Evolutionary conservation across 2,113 vertebrate species (phyloP).

Genomic region (Tautogolabrus adspersus): DNA sequence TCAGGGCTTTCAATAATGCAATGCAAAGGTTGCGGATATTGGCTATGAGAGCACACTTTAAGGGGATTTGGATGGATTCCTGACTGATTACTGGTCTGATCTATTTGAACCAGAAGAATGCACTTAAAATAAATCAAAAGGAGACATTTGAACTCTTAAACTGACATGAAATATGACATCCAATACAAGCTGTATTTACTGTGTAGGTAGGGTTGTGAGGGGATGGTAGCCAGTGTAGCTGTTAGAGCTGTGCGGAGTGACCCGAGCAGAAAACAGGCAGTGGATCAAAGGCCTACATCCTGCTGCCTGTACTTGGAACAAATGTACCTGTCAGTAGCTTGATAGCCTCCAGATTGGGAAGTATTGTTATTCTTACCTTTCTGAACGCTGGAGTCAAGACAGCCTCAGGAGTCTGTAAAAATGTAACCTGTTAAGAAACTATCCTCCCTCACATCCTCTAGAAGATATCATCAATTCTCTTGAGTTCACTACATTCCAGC

Average conservation of each 20-base stretch:
- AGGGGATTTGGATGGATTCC: background rate
- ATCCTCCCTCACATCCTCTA: background rate
- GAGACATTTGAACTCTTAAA: background rate
- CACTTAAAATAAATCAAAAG: background rate
- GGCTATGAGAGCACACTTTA: background rate
- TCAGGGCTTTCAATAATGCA: background rate
- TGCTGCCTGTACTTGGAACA: conserved; percentile 18
- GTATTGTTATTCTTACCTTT: conserved; percentile 27
- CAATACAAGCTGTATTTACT: background rate
- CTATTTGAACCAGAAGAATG: background rate
- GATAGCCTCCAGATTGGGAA: conserved; percentile 36
- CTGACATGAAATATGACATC: background rate
- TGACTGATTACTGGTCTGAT: background rate
- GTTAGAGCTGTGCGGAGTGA: conserved; percentile 16
- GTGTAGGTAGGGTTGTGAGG: background rate
- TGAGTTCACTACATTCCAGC: conserved; percentile 23
- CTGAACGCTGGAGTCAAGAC: conserved; percentile 2
- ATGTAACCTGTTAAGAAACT: conserved; percentile 1
- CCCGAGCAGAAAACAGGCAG: conserved; percentile 4
- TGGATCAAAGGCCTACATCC: conserved; percentile 24
- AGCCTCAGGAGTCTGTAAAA: conserved; percentile 12
- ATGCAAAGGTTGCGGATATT: background rate
- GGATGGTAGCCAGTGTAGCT: background rate
- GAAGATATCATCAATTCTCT: conserved; percentile 16
- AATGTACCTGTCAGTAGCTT: conserved; percentile 37